Evolutionary conservation across 2,888 invertebrate genomes (phyloP).

Genomic region (Xanthia togata): DNA sequence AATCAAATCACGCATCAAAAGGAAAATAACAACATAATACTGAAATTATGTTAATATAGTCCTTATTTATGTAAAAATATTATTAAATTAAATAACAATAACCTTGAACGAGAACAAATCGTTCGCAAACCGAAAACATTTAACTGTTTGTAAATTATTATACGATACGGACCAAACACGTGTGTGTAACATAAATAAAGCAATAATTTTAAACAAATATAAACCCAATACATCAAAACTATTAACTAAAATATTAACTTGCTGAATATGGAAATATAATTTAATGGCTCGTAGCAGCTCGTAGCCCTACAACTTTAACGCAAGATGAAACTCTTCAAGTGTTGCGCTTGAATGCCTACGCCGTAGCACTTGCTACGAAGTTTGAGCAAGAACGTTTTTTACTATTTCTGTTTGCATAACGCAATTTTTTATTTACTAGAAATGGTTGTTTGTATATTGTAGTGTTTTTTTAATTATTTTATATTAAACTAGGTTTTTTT

Average conservation of each 20-base stretch:
- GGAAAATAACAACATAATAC: constrained; percentile 1
- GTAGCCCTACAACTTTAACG: constrained; percentile 40
- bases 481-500: background rate
- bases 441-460: background rate
- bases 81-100: constrained; percentile 49
- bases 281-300: constrained; percentile 36
- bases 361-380: constrained; percentile 73
- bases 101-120: constrained; percentile 55
- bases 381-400: constrained; percentile 20
- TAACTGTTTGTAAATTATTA: constrained; percentile 52
- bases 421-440: background rate
- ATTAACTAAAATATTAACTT: constrained; percentile 16
- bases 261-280: constrained; percentile 28
- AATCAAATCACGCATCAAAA: background rate
- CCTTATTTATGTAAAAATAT: constrained; percentile 44
- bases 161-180: constrained; percentile 43
- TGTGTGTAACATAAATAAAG: constrained; percentile 52
- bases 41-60: background rate
- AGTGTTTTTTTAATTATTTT: background rate
- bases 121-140: constrained; percentile 51
- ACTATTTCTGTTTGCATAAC: constrained; percentile 5
- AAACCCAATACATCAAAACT: constrained; percentile 31
- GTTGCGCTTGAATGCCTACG: constrained; percentile 60
- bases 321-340: constrained; percentile 51
- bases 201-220: constrained; percentile 35